Percentiles rank a stretch among this genome's conserved stretches.
Evolutionary conservation across 1,140 invertebrate species (phyloP).

Genomic region (Arion vulgaris): DNA sequence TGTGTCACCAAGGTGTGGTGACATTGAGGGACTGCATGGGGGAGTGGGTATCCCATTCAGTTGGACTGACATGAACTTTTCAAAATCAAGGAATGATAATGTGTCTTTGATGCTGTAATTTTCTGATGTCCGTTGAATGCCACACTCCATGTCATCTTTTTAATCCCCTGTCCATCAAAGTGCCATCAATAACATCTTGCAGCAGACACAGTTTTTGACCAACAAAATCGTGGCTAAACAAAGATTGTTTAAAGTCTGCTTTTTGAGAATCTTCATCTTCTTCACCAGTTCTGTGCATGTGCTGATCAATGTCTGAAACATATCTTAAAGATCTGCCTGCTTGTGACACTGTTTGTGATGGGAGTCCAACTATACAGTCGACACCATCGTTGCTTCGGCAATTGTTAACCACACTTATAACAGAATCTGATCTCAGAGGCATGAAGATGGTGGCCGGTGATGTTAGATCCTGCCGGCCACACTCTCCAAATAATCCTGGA

Average conservation of each 20-base stretch:
- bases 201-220: background rate
- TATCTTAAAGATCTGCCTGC: background rate
- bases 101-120: background rate
- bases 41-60: constrained; percentile 35
- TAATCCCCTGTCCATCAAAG: background rate
- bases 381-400: background rate
- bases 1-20: constrained; percentile 4
- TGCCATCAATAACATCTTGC: constrained; percentile 2
- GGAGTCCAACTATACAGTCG: background rate
- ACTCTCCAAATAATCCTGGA: constrained; percentile 26
- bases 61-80: background rate
- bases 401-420: constrained; percentile 38
- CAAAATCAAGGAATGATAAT: background rate
- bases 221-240: background rate
- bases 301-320: too few relatives aligned
- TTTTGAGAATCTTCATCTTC: background rate
- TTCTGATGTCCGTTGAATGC: too few relatives aligned
- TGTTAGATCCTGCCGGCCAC: constrained; percentile 24
- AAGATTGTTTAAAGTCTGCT: background rate
- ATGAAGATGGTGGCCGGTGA: constrained; percentile 38
- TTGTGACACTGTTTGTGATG: background rate
- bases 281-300: background rate
- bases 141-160: background rate
- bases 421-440: constrained; percentile 44
- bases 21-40: constrained; percentile 21